phyloP scores from a whole-genome alignment of 2,888 invertebrate genomes.

The Ctena decussata region DNA sequence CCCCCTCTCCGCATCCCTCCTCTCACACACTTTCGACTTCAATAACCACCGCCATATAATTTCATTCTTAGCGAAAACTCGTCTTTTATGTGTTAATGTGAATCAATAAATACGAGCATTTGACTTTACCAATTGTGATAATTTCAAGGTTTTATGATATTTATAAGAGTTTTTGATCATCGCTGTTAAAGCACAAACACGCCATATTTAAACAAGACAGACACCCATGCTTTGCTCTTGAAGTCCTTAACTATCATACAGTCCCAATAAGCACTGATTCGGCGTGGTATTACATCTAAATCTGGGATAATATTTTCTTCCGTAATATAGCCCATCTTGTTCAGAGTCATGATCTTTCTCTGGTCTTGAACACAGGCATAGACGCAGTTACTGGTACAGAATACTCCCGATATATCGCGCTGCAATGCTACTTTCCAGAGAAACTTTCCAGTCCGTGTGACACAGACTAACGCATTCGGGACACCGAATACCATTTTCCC shows the following conservation, averaged over 20 bases:
- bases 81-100: too few species aligned
- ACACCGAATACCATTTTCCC: conserved; percentile 59
- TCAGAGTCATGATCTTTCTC: conserved; percentile 54
- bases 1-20: too few species aligned
- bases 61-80: too few species aligned
- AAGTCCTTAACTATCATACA: conserved; percentile 57
- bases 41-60: too few species aligned
- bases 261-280: conserved; percentile 58
- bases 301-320: conserved; percentile 58
- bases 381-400: conserved; percentile 46
- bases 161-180: too few species aligned
- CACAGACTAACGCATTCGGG: conserved; percentile 44
- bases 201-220: conserved; percentile 54
- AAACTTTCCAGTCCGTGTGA: conserved; percentile 38
- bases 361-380: conserved; percentile 59
- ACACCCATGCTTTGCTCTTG: conserved; percentile 53
- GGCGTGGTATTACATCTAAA: conserved; percentile 55
- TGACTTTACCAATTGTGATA: too few species aligned
- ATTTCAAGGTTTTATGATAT: too few species aligned
- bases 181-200: conserved; percentile 40
- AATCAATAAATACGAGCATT: too few species aligned
- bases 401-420: conserved; percentile 47
- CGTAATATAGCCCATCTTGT: conserved; percentile 58
- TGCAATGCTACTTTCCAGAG: conserved; percentile 53
- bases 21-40: too few species aligned